Percentiles rank a stretch among this genome's conserved stretches.
Evolutionary conservation across 2,113 vertebrate genomes (phyloP).

Genomic region (Gasterosteus nipponicus): DNA sequence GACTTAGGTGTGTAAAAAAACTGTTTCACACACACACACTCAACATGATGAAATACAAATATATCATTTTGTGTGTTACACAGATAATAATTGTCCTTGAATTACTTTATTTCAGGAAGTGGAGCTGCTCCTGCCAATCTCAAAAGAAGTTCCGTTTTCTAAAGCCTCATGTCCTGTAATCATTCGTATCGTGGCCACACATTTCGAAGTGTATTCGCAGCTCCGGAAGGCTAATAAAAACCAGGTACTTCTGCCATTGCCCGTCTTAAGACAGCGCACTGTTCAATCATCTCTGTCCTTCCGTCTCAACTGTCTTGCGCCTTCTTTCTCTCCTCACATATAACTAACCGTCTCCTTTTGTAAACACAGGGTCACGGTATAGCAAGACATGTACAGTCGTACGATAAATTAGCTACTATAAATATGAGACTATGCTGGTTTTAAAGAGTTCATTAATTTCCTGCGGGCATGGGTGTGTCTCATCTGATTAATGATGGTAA

Average conservation of each 20-base stretch:
- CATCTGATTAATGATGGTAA: slow-evolving; percentile 77
- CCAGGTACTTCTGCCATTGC: neutral
- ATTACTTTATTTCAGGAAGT: neutral
- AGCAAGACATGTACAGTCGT: slow-evolving; percentile 8
- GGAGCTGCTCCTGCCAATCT: slow-evolving; percentile 10
- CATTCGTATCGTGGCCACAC: slow-evolving; percentile 20
- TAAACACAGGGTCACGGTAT: slow-evolving; percentile 2
- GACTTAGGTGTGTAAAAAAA: neutral
- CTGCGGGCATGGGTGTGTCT: slow-evolving; percentile 59
- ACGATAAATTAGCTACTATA: slow-evolving; percentile 54
- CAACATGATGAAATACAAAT: slow-evolving; percentile 26
- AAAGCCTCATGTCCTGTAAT: neutral
- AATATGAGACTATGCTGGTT: slow-evolving; percentile 66
- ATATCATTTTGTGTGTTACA: neutral
- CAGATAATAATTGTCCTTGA: neutral
- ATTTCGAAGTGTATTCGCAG: slow-evolving; percentile 10
- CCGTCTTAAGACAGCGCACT: neutral
- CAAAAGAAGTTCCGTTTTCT: slow-evolving; percentile 20
- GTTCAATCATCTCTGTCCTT: neutral
- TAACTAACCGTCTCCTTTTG: neutral
- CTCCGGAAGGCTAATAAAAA: slow-evolving; percentile 34
- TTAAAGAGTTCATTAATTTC: slow-evolving; percentile 80
- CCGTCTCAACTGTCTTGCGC: neutral
- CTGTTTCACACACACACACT: slow-evolving; percentile 1
- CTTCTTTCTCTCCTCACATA: neutral